Evolutionary conservation across 2,888 invertebrate species (phyloP), one percentile per base, ranked within the genome.

Genomic region (Zhengitettix transpicula): DNA sequence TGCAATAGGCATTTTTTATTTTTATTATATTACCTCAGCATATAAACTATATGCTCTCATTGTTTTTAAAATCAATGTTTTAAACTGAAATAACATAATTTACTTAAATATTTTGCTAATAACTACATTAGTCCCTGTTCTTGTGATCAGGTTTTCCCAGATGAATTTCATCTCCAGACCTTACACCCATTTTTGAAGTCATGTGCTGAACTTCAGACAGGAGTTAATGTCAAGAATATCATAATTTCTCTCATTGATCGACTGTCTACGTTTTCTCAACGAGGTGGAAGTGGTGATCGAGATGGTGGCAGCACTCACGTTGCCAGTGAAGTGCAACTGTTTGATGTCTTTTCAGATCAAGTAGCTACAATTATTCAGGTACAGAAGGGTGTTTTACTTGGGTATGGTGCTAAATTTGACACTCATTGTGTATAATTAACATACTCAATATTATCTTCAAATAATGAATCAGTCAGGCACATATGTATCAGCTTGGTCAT

Each of bases 291-390:
- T 55, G 75, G 76, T 10, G 78, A 76, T 28, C 28, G 28, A 28
- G 60, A 47, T 3, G 62, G 52, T 10, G 54, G 64, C 58, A 58
- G 65, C 10, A 56, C 60, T 17, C 81, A 82, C 51, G 84, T 87
- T 67, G 87, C 91, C 40, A 80, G 86, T 62, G 91, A 95, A 67
- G 92, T 97, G 15, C 89, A 95, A 71, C 77, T 99, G 10, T 99
- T 99, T 73, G 96, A 98, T 71, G 95, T 98, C 47, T 99, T 99
- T 74, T 97, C 96, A 1, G 89, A 94, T 68, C 98, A 99, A 77
- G 93, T 98, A 7, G 91, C 95, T 1, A 87, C 89, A 61, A 95
- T 98, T 66, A 94, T 97, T 63, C 89, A 92, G 81, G 89, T 85
- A 69, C 62, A 58, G n/a, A 51, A 40, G 9, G 5, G 52, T 8